Evolutionary conservation across 2,113 vertebrate genomes (phyloP), one percentile per base, ranked within the genome.

Genomic region (Muntiacus muntjak): DNA sequence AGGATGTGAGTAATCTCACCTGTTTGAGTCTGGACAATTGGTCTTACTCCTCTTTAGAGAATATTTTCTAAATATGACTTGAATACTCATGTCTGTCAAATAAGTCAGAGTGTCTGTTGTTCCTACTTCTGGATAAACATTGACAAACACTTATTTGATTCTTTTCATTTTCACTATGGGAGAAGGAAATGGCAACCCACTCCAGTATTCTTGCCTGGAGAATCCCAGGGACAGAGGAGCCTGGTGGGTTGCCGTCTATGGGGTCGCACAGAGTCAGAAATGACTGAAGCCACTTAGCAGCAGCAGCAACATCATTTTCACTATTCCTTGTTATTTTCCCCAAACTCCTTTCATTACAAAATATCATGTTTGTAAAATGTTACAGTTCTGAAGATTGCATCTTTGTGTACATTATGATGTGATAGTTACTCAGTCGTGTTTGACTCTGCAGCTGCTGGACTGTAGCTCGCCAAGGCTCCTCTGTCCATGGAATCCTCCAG

Each of bases 41-140:
- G 28, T 88, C 85, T 96, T 88, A 4, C 19, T 92, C 3, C 33
- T 83, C 28, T n/a, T 67, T 17, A 88, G 47, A 88, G 58, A 94
- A 79, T 43, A 58, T 64, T 82, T 94, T 96, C 71, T 87, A 71
- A 91, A 96, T 92, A 64, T 92, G 78, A 83, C 30, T 91, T 91
- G 21, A 87, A 87, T 52, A 64, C 2, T 74, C 52, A 62, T 7
- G 1, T 83, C 71, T 89, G 25, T 94, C 36, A 89, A 93, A 78
- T 19, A 60, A 90, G 45, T 36, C 79, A 93, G 60, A 52, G n/a
- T 78, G 10, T 88, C 62, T 97, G 23, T 93, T 23, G 58, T 79
- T n/a, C 76, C n/a, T 40, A 88, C 10, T 45, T 97, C 47, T 62
- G 30, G 11, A n/a, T 60, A 88, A 95, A 87, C 54, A 71, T 40